Conservation (phyloP, 2,888 invertebrate species). For the Gari tellinella region DNA sequence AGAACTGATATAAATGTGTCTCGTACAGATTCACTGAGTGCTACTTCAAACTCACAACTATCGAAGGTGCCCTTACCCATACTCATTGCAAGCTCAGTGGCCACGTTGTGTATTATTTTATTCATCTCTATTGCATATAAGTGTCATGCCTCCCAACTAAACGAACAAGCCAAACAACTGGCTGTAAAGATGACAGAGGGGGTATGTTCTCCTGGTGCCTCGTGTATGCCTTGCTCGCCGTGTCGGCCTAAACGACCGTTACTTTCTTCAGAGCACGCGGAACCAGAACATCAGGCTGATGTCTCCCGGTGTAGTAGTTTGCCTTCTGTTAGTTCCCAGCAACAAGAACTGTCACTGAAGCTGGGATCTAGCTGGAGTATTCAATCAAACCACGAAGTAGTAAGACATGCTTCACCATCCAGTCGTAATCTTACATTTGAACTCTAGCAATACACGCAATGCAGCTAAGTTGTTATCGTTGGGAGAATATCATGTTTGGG, state of each 20-base stretch:
- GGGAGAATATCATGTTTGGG: no score
- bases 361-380: constrained; percentile 65
- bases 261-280: constrained; percentile 10
- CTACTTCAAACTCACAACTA: no score
- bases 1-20: no score
- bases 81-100: constrained; percentile 76
- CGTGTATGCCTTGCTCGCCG: constrained; percentile 24
- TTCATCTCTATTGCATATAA: constrained; percentile 77
- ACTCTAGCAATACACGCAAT: no score
- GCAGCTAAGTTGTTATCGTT: no score
- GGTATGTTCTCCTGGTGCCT: constrained; percentile 29
- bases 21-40: no score
- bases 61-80: constrained; percentile 71
- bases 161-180: constrained; percentile 73
- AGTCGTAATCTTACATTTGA: no score
- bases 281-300: constrained; percentile 38
- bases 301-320: constrained; percentile 37
- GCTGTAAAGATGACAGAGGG: constrained; percentile 70
- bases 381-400: constrained; percentile 74
- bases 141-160: constrained; percentile 75
- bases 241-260: constrained; percentile 5
- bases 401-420: constrained; percentile 69
- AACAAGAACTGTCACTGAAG: constrained; percentile 47
- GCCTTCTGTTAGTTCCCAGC: constrained; percentile 46
- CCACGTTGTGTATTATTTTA: constrained; percentile 73